Evolutionary conservation across 2,888 invertebrate species (phyloP), one percentile per base, ranked within the genome.

Genomic region (Pherbina coryleti): DNA sequence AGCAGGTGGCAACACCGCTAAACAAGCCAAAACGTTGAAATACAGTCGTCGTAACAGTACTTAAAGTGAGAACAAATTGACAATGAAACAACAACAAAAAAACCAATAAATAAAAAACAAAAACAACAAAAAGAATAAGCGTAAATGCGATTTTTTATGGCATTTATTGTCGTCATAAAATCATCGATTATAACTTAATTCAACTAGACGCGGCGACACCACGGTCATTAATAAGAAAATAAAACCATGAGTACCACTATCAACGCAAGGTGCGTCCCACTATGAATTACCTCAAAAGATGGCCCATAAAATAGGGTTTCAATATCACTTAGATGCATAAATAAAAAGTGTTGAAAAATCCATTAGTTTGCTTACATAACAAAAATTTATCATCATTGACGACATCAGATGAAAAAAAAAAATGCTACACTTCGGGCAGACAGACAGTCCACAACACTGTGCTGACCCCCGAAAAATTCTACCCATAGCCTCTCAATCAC

Each of bases 261-360:
- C 19, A 66, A 7, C 28, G 37, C 55, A 8, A 5, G 17, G n/a
- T 66, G 66, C 34, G n/a, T 66, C 8, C 37, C 37, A 34, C 34
- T 19, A 31, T n/a, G 37, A 66, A 31, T 66, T 66, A 31, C 31
- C 8, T 66, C 31, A 5, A 8, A 34, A 11, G 37, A 19, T 11
- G 66, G n/a, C n/a, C 11, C 66, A 31, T 66, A 66, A 66, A 66
- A 66, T 9, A 66, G 37, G 9, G 19, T 37, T 66, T 66, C 2
- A 17, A 19, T 66, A 34, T 34, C 28, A 62, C 66, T 66, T 34
- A 34, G 19, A 4, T n/a, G 3, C 19, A n/a, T 37, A 17, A 66
- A 34, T 31, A 31, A 66, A 31, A 66, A 66, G 66, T 66, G 31
- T 66, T 66, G 44, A 37, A 25, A 34, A 66, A 66, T 66, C 14